These are phyloP conservation scores for Lathronympha strigana DNA, from an alignment of 2,888 invertebrate species.

Conservation along the genomic window DNA sequence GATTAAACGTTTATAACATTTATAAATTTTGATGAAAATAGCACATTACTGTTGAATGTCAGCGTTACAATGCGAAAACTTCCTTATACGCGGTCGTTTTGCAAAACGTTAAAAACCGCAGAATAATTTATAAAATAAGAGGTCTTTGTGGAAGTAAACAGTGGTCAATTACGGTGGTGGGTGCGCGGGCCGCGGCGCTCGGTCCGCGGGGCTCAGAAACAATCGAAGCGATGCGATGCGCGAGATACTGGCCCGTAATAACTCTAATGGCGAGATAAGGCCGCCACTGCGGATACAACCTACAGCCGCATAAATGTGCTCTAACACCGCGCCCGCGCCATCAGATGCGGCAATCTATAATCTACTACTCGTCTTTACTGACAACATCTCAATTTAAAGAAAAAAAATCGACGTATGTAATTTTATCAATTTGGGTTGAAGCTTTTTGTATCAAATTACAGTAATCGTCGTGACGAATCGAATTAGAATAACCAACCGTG, in stretches of 20 bases:
- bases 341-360: slow-evolving; percentile 62
- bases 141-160: slow-evolving; percentile 78
- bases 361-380: slow-evolving; percentile 47
- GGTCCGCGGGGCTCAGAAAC: slow-evolving; percentile 78
- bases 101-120: slow-evolving; percentile 53
- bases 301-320: slow-evolving; percentile 52
- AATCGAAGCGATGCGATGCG: slow-evolving; percentile 82
- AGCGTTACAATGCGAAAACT: slow-evolving; percentile 4
- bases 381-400: slow-evolving; percentile 35
- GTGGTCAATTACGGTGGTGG: slow-evolving; percentile 81
- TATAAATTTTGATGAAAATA: slow-evolving; percentile 7
- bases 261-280: slow-evolving; percentile 83
- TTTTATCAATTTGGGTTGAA: slow-evolving; percentile 25
- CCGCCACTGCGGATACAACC: slow-evolving; percentile 71
- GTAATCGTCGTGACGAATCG: neutral
- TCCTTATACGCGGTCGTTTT: slow-evolving; percentile 20
- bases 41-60: slow-evolving; percentile 5
- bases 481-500: neutral
- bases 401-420: slow-evolving; percentile 22
- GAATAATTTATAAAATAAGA: slow-evolving; percentile 73
- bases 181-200: slow-evolving; percentile 66
- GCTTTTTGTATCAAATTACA: neutral
- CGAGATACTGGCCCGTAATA: slow-evolving; percentile 81
- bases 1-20: slow-evolving; percentile 14
- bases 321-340: slow-evolving; percentile 63